These are phyloP conservation scores for Chrysopa pallens DNA, from an alignment of 1,140 invertebrate genomes.

Conservation along the genomic window DNA sequence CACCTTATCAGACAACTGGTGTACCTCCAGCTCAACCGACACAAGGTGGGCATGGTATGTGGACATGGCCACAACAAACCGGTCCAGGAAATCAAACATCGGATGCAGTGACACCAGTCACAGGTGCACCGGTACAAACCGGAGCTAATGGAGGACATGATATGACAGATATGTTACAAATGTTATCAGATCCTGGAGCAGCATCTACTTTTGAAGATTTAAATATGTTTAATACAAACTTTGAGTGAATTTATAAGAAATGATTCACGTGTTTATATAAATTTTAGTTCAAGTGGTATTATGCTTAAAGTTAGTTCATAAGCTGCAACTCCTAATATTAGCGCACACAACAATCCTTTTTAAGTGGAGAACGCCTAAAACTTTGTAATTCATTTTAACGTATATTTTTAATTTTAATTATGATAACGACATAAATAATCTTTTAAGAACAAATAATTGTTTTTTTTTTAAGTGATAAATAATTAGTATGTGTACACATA, in stretches of 20 bases:
- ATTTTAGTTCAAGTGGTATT: too few relatives aligned
- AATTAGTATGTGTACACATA: too few relatives aligned
- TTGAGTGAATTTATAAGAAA: conserved; percentile 36
- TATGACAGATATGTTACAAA: conserved; percentile 87
- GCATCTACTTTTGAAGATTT: conserved; percentile 79
- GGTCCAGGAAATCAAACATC: not conserved
- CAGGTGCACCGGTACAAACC: not conserved
- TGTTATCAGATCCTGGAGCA: conserved; percentile 63
- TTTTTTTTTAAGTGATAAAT: too few relatives aligned
- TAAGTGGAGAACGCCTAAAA: too few relatives aligned
- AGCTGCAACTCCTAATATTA: too few relatives aligned
- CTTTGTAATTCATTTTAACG: too few relatives aligned
- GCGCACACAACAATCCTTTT: too few relatives aligned
- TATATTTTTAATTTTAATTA: too few relatives aligned
- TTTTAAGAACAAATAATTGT: too few relatives aligned
- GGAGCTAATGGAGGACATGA: conserved; percentile 43
- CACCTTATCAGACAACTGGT: conserved; percentile 20
- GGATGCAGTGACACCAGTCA: not conserved
- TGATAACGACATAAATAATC: too few relatives aligned
- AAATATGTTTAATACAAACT: conserved; percentile 86
- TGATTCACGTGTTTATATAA: not conserved
- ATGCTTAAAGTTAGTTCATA: too few relatives aligned
- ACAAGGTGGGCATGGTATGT: not conserved
- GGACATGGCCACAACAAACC: not conserved
- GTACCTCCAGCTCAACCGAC: conserved; percentile 6